A percentile compares a stretch with the other conserved stretches of the same genome.
Evolutionary conservation across 2,113 vertebrate genomes (phyloP).

Genomic region (Pelmatolapia mariae): DNA sequence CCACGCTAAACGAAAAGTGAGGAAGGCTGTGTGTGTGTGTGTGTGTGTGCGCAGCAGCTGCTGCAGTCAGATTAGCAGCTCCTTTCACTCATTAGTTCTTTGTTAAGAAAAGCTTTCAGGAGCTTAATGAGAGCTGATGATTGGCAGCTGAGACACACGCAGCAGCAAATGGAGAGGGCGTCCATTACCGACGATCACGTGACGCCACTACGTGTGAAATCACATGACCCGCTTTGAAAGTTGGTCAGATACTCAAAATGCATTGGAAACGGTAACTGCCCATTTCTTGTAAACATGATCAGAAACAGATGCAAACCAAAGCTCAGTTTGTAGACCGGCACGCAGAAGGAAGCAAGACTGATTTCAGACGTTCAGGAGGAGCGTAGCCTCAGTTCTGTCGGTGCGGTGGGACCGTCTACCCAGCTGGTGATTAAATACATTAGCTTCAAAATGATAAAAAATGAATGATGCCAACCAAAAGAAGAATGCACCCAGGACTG

Average conservation of each 20-base stretch:
- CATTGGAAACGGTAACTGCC: not conserved
- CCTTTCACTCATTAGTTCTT: conserved; percentile 8
- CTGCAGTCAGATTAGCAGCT: conserved; percentile 25
- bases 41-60: not conserved
- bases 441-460: not conserved
- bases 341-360: no score
- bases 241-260: not conserved
- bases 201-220: not conserved
- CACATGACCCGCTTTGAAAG: not conserved
- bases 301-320: not conserved
- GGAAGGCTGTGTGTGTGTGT: not conserved
- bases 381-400: not conserved
- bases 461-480: not conserved
- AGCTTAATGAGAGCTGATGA: not conserved
- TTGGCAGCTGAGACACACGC: not conserved
- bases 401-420: not conserved
- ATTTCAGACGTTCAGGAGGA: not conserved
- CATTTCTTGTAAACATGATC: not conserved
- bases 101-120: conserved; percentile 22
- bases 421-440: not conserved
- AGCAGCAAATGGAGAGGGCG: not conserved
- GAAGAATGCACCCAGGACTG: not conserved
- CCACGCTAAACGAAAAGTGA: not conserved
- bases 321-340: not conserved
- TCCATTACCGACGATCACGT: not conserved